A percentile compares a stretch with the other conserved stretches of the same genome.
Conservation (phyloP, 2,797 vertebrate genomes). For the Melanotaenia trifasciata region DNA sequence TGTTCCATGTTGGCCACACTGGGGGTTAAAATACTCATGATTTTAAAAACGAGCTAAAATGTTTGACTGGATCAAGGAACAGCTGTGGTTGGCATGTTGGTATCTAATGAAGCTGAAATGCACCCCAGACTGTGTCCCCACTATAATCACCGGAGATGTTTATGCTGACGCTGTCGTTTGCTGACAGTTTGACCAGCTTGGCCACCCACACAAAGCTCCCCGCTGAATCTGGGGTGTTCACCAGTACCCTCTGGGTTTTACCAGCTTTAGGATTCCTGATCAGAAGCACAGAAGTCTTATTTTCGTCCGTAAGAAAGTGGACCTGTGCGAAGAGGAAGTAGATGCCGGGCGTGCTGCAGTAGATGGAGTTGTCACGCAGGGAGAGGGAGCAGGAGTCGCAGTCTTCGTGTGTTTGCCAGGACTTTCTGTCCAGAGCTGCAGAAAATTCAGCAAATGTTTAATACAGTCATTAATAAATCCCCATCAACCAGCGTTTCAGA, state of each 20-base stretch:
- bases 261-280: rapidly evolving
- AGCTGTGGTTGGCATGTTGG: too few species aligned
- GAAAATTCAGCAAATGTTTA: background rate
- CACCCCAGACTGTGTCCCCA: slow-evolving; percentile 68
- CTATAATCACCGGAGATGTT: background rate
- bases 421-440: rapidly evolving
- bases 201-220: slow-evolving; percentile 53
- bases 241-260: rapidly evolving
- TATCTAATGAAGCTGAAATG: slow-evolving; percentile 46
- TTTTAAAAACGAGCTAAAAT: background rate
- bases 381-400: slow-evolving; percentile 23
- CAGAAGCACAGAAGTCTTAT: slow-evolving; percentile 19
- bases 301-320: slow-evolving; percentile 27
- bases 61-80: background rate
- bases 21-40: background rate
- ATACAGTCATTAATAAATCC: too few species aligned
- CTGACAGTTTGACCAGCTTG: slow-evolving; percentile 38
- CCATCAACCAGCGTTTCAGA: too few species aligned
- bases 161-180: slow-evolving; percentile 52
- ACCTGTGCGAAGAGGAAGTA: slow-evolving; percentile 74
- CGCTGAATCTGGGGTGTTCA: background rate
- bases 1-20: slow-evolving; percentile 31
- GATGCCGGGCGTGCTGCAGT: background rate
- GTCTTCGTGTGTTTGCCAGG: background rate
- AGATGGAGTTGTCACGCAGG: slow-evolving; percentile 34